Evolutionary conservation across 2,113 vertebrate genomes (phyloP).

Genomic region (Globicephala melas): DNA sequence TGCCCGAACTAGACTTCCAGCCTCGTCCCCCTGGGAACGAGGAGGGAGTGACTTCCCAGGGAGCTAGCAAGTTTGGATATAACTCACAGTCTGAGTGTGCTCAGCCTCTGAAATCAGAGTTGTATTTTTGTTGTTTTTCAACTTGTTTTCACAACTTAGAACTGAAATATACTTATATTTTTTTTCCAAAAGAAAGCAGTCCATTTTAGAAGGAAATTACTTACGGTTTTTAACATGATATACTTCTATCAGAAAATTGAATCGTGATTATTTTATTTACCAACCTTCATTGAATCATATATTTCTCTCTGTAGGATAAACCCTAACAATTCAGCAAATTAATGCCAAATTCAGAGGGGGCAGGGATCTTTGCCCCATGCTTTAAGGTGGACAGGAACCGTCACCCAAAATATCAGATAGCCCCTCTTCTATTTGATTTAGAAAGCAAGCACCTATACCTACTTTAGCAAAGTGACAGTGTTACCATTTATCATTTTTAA

Average conservation of each 20-base stretch:
- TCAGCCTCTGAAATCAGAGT: not conserved
- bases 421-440: not conserved
- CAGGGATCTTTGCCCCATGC: not conserved
- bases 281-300: not conserved
- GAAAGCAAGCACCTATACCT: not conserved
- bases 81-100: not conserved
- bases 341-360: not conserved
- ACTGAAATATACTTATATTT: not conserved
- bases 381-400: not conserved
- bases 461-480: not conserved
- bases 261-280: not conserved
- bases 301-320: not conserved
- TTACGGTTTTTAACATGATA: not conserved
- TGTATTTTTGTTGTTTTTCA: not conserved
- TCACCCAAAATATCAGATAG: not conserved
- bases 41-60: not conserved
- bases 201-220: not conserved
- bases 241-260: not conserved
- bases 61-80: not conserved
- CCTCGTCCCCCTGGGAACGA: fast-evolving
- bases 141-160: not conserved
- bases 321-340: not conserved
- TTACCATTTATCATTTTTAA: not conserved
- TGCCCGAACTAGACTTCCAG: not conserved
- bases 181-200: not conserved